A percentile compares a stretch with the other conserved stretches of the same genome.
Evolutionary conservation across 2,113 vertebrate species (phyloP).

Genomic region (Callipepla squamata): DNA sequence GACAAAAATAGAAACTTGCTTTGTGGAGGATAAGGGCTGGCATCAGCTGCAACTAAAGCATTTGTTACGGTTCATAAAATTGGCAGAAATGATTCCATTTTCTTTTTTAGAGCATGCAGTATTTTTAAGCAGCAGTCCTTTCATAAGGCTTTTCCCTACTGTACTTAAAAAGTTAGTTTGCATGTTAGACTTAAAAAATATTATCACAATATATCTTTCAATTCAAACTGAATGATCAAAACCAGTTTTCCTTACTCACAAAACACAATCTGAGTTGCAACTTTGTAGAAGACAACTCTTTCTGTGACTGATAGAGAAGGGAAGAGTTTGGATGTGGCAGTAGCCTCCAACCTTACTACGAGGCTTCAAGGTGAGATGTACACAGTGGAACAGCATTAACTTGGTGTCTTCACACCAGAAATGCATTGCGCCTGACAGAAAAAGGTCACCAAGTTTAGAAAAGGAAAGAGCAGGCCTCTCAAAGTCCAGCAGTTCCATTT

Average conservation of each 20-base stretch:
- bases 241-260: not conserved
- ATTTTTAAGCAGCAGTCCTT: not conserved
- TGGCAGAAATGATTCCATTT: slow-evolving; percentile 47
- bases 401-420: not conserved
- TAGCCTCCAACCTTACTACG: not conserved
- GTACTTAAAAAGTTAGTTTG: slow-evolving; percentile 20
- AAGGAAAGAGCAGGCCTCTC: not conserved
- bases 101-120: not conserved
- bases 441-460: not conserved
- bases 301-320: not conserved
- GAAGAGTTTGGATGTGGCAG: not conserved
- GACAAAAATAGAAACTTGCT: slow-evolving; percentile 74
- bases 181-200: not conserved
- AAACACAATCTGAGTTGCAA: not conserved
- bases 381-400: not conserved
- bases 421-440: not conserved
- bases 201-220: not conserved
- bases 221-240: not conserved
- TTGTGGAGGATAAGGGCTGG: slow-evolving; percentile 58
- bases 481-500: not conserved
- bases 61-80: slow-evolving; percentile 64
- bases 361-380: not conserved
- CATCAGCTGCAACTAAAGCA: slow-evolving; percentile 63
- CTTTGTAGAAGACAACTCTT: not conserved
- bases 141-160: not conserved